Percentiles rank a stretch among this genome's conserved stretches.
These are phyloP conservation scores for Phoeniculus purpureus DNA, from an alignment of 2,797 vertebrate species.

Conservation along the genomic window DNA sequence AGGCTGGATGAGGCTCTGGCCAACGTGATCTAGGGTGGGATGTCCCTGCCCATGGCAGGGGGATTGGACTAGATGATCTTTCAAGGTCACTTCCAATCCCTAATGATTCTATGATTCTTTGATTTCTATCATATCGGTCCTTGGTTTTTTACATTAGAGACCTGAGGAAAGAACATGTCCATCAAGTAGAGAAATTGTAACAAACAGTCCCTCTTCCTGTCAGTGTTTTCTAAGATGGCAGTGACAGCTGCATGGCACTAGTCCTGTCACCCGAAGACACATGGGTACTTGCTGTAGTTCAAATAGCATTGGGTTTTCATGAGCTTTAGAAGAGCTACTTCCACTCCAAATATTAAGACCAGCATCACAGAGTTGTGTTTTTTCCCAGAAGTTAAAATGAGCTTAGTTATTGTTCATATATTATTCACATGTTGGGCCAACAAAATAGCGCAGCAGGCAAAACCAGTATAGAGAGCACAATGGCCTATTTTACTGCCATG, in stretches of 20 bases:
- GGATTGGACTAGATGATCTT: too few species aligned
- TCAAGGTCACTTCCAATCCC: too few species aligned
- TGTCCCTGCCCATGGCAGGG: too few species aligned
- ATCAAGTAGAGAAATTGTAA: too few species aligned
- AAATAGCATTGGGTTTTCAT: not conserved
- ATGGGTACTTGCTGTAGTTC: not conserved
- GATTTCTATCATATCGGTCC: too few species aligned
- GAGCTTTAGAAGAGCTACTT: not conserved
- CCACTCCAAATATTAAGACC: not conserved
- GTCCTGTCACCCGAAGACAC: not conserved
- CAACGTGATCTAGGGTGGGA: too few species aligned
- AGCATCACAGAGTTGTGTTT: not conserved
- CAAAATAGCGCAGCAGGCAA: not conserved
- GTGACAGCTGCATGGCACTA: not conserved
- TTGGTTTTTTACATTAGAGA: too few species aligned
- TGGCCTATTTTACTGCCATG: not conserved
- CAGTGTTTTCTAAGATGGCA: too few species aligned
- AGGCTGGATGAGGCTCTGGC: too few species aligned
- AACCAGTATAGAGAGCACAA: not conserved
- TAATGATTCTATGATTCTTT: too few species aligned
- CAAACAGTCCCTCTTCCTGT: too few species aligned
- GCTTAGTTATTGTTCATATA: not conserved
- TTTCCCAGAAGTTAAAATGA: not conserved
- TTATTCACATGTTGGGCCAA: not conserved
- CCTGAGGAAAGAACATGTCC: too few species aligned